phyloP scores from a whole-genome alignment of 2,888 invertebrate species.

The Amiota mariae region DNA sequence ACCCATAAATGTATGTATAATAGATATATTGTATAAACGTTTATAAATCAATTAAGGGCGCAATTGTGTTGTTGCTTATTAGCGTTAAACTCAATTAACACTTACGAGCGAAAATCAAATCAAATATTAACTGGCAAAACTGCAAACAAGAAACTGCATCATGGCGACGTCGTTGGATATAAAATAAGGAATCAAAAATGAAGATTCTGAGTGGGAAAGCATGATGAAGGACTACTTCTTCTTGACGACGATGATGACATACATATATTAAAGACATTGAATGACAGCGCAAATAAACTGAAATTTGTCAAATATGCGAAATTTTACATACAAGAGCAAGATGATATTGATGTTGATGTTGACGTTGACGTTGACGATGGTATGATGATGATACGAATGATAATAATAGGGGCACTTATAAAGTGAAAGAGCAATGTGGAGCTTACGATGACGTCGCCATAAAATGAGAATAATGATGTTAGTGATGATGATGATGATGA shows the following conservation, averaged over 20 bases:
- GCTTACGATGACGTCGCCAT: too few relatives aligned
- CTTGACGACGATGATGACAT: not conserved
- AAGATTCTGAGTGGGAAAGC: not conserved
- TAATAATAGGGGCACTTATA: too few relatives aligned
- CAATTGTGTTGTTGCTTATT: constrained; percentile 58
- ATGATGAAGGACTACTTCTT: not conserved
- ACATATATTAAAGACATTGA: not conserved
- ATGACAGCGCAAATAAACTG: constrained; percentile 24
- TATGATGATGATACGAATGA: too few relatives aligned
- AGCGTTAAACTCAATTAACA: constrained; percentile 68
- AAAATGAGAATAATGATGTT: too few relatives aligned
- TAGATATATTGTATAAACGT: constrained; percentile 39
- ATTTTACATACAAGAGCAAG: constrained; percentile 4
- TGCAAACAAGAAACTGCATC: not conserved
- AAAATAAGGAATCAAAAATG: not conserved
- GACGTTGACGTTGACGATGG: not conserved
- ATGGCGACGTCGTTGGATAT: not conserved
- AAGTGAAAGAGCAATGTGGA: too few relatives aligned
- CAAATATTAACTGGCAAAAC: constrained; percentile 17
- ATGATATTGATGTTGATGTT: not conserved
- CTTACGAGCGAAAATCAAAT: constrained; percentile 24
- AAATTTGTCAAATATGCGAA: constrained; percentile 24
- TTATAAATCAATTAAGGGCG: constrained; percentile 68
- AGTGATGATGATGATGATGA: not conserved
- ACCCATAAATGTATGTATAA: too few relatives aligned